Evolutionary conservation across 1,140 invertebrate species (phyloP), one percentile per base, ranked within the genome.

Genomic region (Drosophila nasuta): DNA sequence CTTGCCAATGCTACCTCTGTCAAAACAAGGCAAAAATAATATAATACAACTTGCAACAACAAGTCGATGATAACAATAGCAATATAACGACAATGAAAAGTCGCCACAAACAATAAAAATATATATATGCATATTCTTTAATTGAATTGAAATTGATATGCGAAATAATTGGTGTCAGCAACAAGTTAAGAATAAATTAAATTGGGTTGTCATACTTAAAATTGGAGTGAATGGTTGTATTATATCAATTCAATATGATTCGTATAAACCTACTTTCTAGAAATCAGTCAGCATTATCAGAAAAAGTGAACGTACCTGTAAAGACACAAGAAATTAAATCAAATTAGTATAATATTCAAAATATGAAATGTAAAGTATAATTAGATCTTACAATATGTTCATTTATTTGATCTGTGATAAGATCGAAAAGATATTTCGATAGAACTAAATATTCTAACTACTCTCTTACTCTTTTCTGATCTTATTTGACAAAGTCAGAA

Each of bases 1-100:
- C 2, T 62, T 57, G 83, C 83, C 83, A 83, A 85, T 66, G 56
- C 64, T 68, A 72, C 67, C 20, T 69, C 46, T 79, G 81, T 66
- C 81, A 77, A 76, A 66, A 20, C 30, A 65, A 58, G 11, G 41
- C 2, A 30, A 65, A 72, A 70, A 63, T n/a, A 63, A 48, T 13
- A 35, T 33, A 72, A 13, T 20, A 38, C 1, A 45, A 25, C 10
- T 45, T 38, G 8, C 35, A 38, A 38, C 35, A 58, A 49, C 52
- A 67, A 54, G 33, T 45, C n/a, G 35, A 45, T 8, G 6, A 77
- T 20, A 33, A 65, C 48, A 48, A 25, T 13, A 3, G 15, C n/a
- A 58, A 51, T 67, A 56, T 52, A 15, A 59, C 69, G 74, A 85
- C 77, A 78, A 68, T 72, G 75, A 83, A 77, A 85, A 71, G 46